Base-by-base conservation (phyloP, 2,113 vertebrate genomes). In the Cyanoramphus novaezelandiae region DNA sequence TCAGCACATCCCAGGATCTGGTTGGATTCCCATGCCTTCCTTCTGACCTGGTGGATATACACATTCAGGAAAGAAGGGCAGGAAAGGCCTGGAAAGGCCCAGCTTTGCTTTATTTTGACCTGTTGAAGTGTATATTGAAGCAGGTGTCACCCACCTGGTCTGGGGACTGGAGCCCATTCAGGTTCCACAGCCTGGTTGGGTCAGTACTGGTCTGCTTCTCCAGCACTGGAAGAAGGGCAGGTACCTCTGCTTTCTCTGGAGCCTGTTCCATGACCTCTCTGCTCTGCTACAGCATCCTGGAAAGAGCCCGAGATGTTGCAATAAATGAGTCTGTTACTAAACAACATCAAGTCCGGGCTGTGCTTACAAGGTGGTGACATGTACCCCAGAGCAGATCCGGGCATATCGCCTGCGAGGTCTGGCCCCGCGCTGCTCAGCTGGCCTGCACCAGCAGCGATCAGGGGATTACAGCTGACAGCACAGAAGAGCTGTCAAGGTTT, bases 371-470 rank as follows among this genome's bases (percentile, higher is more conserved):
- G 11, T 82, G 33, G 77, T 1, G 0, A 37, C 65, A 2, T 0
- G 0, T 1, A n/a, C n/a, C 53, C 31, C 1, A 4, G 55, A 41
- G 57, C 10, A 0, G 63, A 39, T 10, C 50, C 65, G 19, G 33
- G 75, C 82, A 17, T 5, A 20, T 4, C 31, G 19, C 44, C 46
- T 9, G 70, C 2, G 2, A 27, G 13, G 17, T 7, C 33, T 44
- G 49, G 35, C 17, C 37, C 59, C 2, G 0, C 0, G 0, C 27
- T 3, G 19, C 57, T 44, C 8, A 0, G 1, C 49, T 28, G n/a
- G 14, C 4, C 70, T 44, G 35, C 14, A 5, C 11, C 64, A 7
- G 11, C 44, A 13, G 67, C 67, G 47, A 18, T 43, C 8, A 3
- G 29, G 35, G 33, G 5, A 8, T 10, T 13, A 78, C 53, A 4